These are phyloP conservation scores for Lasiurus borealis DNA, from an alignment of 2,113 vertebrate species.

Conservation along the genomic window DNA sequence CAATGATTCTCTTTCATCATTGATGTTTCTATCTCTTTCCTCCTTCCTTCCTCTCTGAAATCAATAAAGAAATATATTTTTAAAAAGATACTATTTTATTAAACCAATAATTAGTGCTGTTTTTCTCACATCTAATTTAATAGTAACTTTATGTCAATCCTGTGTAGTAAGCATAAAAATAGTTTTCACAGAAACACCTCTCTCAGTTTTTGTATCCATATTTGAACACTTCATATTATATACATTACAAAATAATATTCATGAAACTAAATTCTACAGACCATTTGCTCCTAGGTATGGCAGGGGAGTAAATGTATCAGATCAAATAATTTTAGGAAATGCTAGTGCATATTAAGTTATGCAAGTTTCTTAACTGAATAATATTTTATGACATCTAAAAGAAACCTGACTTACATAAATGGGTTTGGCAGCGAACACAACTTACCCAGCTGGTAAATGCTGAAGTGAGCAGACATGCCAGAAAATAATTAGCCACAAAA, in stretches of 20 bases:
- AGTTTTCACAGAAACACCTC: not conserved
- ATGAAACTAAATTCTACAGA: not conserved
- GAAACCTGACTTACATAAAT: not conserved
- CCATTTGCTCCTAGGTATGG: not conserved
- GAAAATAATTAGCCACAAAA: not conserved
- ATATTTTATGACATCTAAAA: not conserved
- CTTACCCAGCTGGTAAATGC: not conserved
- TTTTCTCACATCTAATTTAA: not conserved
- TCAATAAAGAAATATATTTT: too few species aligned
- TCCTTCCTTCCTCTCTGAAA: too few species aligned
- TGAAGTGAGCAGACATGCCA: not conserved
- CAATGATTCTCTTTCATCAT: too few species aligned
- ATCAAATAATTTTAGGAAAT: constrained; percentile 26
- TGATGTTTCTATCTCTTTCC: too few species aligned
- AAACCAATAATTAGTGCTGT: not conserved
- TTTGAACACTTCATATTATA: not conserved
- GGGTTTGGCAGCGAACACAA: not conserved
- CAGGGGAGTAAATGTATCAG: not conserved
- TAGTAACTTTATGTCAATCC: not conserved
- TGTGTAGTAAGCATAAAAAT: not conserved
- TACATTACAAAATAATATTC: not conserved
- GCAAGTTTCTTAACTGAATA: not conserved
- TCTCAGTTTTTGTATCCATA: not conserved
- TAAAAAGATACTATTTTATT: not conserved
- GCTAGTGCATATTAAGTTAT: not conserved